Evolutionary conservation across 2,797 vertebrate genomes (phyloP), one percentile per base, ranked within the genome.

Genomic region (Gouania willdenowi): DNA sequence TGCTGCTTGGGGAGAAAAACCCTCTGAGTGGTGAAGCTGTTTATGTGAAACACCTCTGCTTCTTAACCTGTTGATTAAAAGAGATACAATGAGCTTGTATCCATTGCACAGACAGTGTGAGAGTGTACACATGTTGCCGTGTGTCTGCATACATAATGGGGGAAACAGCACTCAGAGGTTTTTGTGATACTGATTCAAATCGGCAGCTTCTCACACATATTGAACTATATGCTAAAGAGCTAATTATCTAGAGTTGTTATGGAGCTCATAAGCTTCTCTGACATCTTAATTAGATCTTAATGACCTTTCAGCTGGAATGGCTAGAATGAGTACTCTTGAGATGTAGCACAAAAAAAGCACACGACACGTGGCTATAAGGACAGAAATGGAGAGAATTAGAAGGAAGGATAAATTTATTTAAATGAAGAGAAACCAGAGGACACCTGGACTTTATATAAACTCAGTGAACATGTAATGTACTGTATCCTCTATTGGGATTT

Each of bases 221-320:
- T 65, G 59, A 66, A 56, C 52, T 63, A 53, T 50, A 59, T 65
- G 52, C 68, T 79, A 70, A 81, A 75, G 62, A 83, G 70, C 62
- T 82, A 75, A 89, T 89, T 87, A 89, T 74, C 71, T 67, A 72
- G 66, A 28, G 34, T 36, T 63, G 67, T 79, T 80, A 76, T 47
- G 41, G 78, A 75, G 76, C 83, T 86, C 79, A 76, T 62, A 80
- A 71, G 70, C 77, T 73, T 71, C 66, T 67, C 61, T 75, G 71
- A 82, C 83, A 88, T 88, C 86, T 87, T 88, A 88, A 88, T 89
- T 87, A 84, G 84, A 88, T 89, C 85, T 90, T 86, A 89, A 89
- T 87, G 83, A 74, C 83, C 76, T 88, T 85, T 81, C 54, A 41
- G 71, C 65, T 61, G 57, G 43, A 79, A 70, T 56, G 62, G 61